Percentiles rank a stretch among this genome's conserved stretches.
Conservation (phyloP, 2,888 invertebrate genomes). For the Phortica magna region DNA sequence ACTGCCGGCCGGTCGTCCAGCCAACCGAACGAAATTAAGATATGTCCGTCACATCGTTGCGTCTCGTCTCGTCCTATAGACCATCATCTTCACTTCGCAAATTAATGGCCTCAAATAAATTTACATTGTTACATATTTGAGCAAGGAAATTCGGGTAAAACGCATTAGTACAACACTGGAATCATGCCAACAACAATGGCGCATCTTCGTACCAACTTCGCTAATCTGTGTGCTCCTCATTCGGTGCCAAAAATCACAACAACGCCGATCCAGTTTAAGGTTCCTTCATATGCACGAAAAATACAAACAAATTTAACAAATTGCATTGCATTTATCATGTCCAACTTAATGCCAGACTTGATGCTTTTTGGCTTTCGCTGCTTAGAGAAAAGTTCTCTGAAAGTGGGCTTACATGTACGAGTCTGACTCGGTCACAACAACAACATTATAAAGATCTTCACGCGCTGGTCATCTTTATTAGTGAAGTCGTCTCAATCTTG, state of each 20-base stretch:
- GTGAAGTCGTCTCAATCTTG: constrained; percentile 22
- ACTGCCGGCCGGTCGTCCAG: constrained; percentile 34
- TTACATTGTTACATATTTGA: constrained; percentile 51
- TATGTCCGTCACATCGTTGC: neutral
- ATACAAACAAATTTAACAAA: constrained; percentile 54
- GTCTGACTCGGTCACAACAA: neutral
- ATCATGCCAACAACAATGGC: constrained; percentile 40
- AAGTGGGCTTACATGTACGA: constrained; percentile 38
- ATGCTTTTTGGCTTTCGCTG: constrained; percentile 6
- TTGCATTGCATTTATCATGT: constrained; percentile 59
- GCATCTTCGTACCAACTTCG: neutral
- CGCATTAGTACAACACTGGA: neutral
- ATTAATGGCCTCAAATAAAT: constrained; percentile 53
- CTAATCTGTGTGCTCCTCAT: neutral
- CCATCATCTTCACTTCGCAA: neutral
- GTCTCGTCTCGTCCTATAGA: neutral
- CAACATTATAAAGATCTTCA: neutral
- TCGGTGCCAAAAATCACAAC: too few relatives aligned
- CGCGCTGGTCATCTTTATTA: neutral
- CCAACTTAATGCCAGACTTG: constrained; percentile 63
- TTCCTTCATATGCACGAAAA: constrained; percentile 32
- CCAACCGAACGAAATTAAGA: constrained; percentile 2
- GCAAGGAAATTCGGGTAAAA: constrained; percentile 11
- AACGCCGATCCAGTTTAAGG: too few relatives aligned
- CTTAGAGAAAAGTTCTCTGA: constrained; percentile 44